These are phyloP conservation scores for Palloptera scutellata DNA, from an alignment of 2,888 invertebrate genomes.

Conservation along the genomic window DNA sequence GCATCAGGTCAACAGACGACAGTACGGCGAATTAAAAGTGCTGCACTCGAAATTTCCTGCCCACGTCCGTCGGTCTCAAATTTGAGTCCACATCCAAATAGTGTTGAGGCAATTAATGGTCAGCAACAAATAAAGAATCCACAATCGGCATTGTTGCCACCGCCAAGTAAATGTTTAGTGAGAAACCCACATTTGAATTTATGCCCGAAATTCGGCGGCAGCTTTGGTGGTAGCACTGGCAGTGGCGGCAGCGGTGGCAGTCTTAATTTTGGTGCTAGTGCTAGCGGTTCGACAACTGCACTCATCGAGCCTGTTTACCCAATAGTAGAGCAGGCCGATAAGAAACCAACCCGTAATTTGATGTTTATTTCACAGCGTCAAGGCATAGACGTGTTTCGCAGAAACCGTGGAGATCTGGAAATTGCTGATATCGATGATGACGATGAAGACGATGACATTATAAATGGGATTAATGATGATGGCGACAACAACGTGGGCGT, in stretches of 20 bases:
- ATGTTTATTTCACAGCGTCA: too few species aligned
- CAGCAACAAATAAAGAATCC: constrained; percentile 73
- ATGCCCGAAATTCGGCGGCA: constrained; percentile 67
- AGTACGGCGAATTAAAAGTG: constrained; percentile 75
- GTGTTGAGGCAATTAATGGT: constrained; percentile 77
- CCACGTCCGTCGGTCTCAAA: constrained; percentile 75
- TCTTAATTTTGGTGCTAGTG: constrained; percentile 48
- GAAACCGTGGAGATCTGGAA: constrained; percentile 38
- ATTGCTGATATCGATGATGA: constrained; percentile 69
- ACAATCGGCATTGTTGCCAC: constrained; percentile 71
- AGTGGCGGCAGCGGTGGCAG: constrained; percentile 49
- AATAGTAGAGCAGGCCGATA: constrained; percentile 85
- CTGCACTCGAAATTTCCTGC: constrained; percentile 76
- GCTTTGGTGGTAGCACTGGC: constrained; percentile 46
- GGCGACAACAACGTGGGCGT: constrained; percentile 17
- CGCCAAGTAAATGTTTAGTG: constrained; percentile 75
- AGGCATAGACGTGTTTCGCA: background rate
- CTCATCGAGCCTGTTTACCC: constrained; percentile 70
- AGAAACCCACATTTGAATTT: constrained; percentile 76
- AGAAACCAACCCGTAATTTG: constrained; percentile 62
- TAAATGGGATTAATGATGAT: background rate
- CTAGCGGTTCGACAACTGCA: constrained; percentile 55
- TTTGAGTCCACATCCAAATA: constrained; percentile 82
- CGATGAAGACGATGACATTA: constrained; percentile 57
- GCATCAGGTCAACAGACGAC: constrained; percentile 41